A percentile compares a stretch with the other conserved stretches of the same genome.
phyloP scores from a whole-genome alignment of 2,888 invertebrate species.

The Drosophila lacicola region DNA sequence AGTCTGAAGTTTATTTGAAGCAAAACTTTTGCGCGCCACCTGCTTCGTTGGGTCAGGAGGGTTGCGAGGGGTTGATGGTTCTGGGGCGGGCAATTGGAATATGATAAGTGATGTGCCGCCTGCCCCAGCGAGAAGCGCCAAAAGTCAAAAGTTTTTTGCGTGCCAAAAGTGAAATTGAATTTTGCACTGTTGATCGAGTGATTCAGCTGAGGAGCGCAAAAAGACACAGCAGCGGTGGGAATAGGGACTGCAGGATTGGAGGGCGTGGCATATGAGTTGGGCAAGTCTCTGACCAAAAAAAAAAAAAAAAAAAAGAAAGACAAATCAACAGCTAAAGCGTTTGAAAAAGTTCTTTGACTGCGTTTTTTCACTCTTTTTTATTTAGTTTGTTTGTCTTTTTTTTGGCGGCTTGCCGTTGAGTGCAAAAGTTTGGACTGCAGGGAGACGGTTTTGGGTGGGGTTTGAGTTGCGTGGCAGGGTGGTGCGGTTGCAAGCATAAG shows the following conservation, averaged over 20 bases:
- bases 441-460: conserved; percentile 12
- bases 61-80: background rate
- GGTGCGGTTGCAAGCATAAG: conserved; percentile 23
- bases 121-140: conserved; percentile 23
- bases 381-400: background rate
- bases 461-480: background rate
- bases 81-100: conserved; percentile 52
- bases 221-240: background rate
- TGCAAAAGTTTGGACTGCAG: conserved; percentile 60
- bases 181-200: conserved; percentile 72
- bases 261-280: conserved; percentile 34
- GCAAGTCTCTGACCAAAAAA: conserved; percentile 29
- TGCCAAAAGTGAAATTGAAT: conserved; percentile 78
- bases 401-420: conserved; percentile 45
- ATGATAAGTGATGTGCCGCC: conserved; percentile 67
- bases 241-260: background rate
- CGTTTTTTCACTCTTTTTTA: conserved; percentile 12
- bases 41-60: conserved; percentile 5
- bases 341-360: conserved; percentile 54
- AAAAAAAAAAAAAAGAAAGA: conserved; percentile 18
- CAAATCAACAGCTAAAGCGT: conserved; percentile 55
- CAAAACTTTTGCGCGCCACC: conserved; percentile 31
- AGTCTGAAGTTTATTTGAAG: conserved; percentile 44
- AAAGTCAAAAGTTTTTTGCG: conserved; percentile 40
- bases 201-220: conserved; percentile 43